Base-by-base conservation (phyloP, 2,113 vertebrate genomes). In the Equus przewalskii region DNA sequence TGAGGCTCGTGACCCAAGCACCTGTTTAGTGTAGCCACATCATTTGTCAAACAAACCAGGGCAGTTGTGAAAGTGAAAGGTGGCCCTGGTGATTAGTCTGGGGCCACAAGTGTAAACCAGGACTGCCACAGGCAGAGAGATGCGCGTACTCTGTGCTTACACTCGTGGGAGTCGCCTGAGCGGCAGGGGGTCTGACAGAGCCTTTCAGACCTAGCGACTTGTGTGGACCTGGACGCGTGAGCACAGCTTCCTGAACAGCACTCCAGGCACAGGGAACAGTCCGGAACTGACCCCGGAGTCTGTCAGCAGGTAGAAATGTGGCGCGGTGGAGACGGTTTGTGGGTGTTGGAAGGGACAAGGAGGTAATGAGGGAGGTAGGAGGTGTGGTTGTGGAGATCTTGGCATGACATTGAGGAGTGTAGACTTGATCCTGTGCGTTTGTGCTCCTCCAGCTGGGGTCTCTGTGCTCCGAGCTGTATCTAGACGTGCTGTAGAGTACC, bases 1-100 rank as follows among this genome's bases (percentile, higher is more conserved):
- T 7, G 21, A 22, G 64, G 46, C n/a, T 49, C 15, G 0, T 0
- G 7, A 19, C 65, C 58, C 10, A 58, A 41, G 56, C 36, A 4
- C 16, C 14, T 22, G 30, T 60, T 51, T 36, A 33, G n/a, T 9
- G 21, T 9, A 13, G 26, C 62, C 7, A 0, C 36, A 7, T 22
- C 56, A 6, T 51, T 14, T 51, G 64, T 51, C 67, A 21, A 6
- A 56, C 60, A 33, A 30, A n/a, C 0, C 0, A 41, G 26, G 60
- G 62, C 70, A 3, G 69, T 69, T 69, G 22, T 30, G 62, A 51
- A 80, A 51, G 60, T n/a, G 41, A 44, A 60, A 28, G 5, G 24
- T 60, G 67, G 70, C 54, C 56, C 44, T 72, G 0, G 6, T 6
- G 12, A 18, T 15, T 9, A 19, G 22, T 51, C 7, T 73, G 76